Conservation (phyloP, 2,888 invertebrate species). For the Nephrocerus scutellatus region DNA sequence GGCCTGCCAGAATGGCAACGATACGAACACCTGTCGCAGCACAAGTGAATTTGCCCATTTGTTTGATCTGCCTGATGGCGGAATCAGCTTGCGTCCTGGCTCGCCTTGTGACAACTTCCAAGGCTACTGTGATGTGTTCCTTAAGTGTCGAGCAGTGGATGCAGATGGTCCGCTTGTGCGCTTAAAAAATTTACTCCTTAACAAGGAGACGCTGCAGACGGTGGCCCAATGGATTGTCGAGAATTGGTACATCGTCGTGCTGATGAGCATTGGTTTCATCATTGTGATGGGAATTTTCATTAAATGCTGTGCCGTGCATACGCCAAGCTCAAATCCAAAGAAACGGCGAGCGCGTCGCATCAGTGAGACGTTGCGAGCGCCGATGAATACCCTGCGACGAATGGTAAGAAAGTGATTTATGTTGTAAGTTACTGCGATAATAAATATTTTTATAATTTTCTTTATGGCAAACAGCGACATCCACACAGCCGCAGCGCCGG, state of each 20-base stretch:
- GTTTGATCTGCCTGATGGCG: slow-evolving; percentile 68
- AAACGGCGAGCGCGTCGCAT: slow-evolving; percentile 90
- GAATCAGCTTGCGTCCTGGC: slow-evolving; percentile 84
- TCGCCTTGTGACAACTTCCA: slow-evolving; percentile 99
- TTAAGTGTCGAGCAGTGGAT: slow-evolving; percentile 96
- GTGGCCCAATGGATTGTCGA: slow-evolving; percentile 92
- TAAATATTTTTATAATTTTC: too few relatives aligned
- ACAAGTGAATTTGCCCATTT: slow-evolving; percentile 76
- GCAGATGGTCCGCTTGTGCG: slow-evolving; percentile 96
- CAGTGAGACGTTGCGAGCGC: slow-evolving; percentile 82
- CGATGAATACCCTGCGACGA: slow-evolving; percentile 83
- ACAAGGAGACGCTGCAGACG: slow-evolving; percentile 77
- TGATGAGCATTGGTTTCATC: slow-evolving; percentile 85
- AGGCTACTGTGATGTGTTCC: slow-evolving; percentile 99
- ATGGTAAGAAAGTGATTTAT: slow-evolving; percentile 55
- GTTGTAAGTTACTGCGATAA: too few relatives aligned
- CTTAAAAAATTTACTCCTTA: slow-evolving; percentile 90
- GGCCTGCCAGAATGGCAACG: slow-evolving; percentile 86
- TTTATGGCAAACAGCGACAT: too few relatives aligned
- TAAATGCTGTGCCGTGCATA: slow-evolving; percentile 99
- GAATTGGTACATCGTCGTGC: slow-evolving; percentile 91
- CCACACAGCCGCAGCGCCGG: slow-evolving; percentile 43
- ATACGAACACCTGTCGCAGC: slow-evolving; percentile 67
- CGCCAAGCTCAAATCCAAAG: slow-evolving; percentile 97
- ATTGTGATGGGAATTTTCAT: slow-evolving; percentile 97